Evolutionary conservation across 2,797 vertebrate species (phyloP).

Genomic region (Strix occidentalis): DNA sequence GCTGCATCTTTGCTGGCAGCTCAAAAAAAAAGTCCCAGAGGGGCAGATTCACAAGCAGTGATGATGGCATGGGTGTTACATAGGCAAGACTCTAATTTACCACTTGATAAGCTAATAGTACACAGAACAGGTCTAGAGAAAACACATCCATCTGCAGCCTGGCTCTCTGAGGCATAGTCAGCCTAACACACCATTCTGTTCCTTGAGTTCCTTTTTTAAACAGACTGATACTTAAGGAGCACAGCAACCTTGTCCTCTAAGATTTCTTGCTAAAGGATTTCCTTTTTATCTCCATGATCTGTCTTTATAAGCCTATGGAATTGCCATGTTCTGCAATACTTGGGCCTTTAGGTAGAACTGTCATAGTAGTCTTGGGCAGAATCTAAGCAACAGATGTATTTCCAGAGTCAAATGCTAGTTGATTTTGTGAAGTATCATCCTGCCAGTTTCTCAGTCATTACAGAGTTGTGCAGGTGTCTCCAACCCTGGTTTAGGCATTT

Average conservation of each 20-base stretch:
- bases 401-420: background rate
- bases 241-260: background rate
- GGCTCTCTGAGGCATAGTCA: background rate
- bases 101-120: background rate
- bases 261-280: background rate
- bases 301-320: background rate
- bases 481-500: background rate
- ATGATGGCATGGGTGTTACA: background rate
- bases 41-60: background rate
- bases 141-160: background rate
- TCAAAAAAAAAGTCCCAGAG: background rate
- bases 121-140: background rate
- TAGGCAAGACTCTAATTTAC: background rate
- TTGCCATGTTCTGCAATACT: background rate
- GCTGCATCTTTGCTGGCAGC: background rate
- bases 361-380: background rate
- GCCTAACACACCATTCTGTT: background rate
- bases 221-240: background rate
- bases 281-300: background rate
- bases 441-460: background rate
- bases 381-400: background rate
- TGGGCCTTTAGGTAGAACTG: background rate
- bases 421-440: background rate
- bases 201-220: background rate
- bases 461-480: background rate